Evolutionary conservation across 2,113 vertebrate species (phyloP).

Genomic region (Macrotis lagotis): DNA sequence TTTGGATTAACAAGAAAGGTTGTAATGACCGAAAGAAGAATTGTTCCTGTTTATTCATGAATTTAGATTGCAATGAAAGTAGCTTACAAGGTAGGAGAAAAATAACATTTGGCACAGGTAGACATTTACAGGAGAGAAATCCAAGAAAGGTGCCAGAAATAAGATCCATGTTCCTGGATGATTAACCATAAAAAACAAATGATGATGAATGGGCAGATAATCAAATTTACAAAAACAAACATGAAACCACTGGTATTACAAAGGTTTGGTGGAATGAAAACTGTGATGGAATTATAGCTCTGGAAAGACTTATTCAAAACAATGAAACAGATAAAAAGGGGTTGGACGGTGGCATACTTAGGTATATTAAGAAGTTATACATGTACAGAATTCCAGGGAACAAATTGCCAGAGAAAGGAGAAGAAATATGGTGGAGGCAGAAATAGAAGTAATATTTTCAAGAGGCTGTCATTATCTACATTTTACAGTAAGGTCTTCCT

Average conservation of each 20-base stretch:
- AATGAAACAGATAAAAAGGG: neutral
- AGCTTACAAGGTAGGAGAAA: neutral
- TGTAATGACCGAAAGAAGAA: neutral
- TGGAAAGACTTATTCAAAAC: neutral
- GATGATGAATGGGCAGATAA: neutral
- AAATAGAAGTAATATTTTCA: neutral
- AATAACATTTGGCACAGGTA: neutral
- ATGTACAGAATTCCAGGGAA: neutral
- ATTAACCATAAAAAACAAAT: neutral
- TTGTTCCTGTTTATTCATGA: neutral
- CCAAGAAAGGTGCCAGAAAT: neutral
- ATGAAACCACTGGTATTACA: neutral
- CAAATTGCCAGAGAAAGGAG: neutral
- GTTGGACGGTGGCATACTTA: neutral
- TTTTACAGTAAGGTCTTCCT: neutral
- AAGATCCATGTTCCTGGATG: neutral
- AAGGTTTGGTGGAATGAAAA: neutral
- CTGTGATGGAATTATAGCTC: neutral
- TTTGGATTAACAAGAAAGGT: neutral
- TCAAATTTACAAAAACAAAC: neutral
- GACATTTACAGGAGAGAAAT: neutral
- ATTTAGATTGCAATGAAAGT: neutral
- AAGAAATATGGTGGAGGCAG: neutral
- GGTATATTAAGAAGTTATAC: neutral
- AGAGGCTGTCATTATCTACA: neutral